Evolutionary conservation across 2,888 invertebrate genomes (phyloP), one percentile per base, ranked within the genome.

Genomic region (Trichogramma evanescens): DNA sequence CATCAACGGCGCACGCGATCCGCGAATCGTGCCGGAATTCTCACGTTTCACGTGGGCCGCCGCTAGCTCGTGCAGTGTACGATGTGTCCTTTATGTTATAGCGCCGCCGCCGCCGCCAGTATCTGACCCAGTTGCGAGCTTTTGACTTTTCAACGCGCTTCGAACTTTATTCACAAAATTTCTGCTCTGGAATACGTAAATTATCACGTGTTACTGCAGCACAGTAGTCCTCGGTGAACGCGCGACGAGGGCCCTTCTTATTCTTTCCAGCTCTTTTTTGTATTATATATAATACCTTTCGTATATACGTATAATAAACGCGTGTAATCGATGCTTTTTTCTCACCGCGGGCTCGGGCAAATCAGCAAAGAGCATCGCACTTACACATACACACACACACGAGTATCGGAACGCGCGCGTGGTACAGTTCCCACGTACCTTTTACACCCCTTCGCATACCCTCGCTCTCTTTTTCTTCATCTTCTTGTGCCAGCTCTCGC

Each of bases 351-450:
- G 48, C 6, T 49, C 51, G 55, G 10, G 38, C 38, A 5, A 55
- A 26, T 26, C 26, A 26, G 26, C 26, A 26, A 26, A 26, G 26
- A 56, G 54, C 54, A 65, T 48, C 55, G 50, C 50, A 62, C 61
- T 63, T 65, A 26, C 26, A 26, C 3, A 26, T 26, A 26, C 26
- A 26, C 26, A 26, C 26, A 26, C 65, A 26, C 65, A 63, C 57
- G 64, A 57, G 63, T 48, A 61, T 55, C 49, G 56, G 61, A 52
- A 50, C 55, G 53, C 58, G 61, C 63, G 66, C 69, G 69, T 72
- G 73, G 71, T 71, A 72, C 70, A 71, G 72, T 73, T 73, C 74
- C 72, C 72, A 72, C 72, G 72, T 70, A 70, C 68, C 69, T 71
- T 70, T 71, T 68, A 70, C 68, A 66, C 65, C 67, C 66, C 68